phyloP scores from a whole-genome alignment of 2,113 vertebrate genomes.

The Cebus imitator region DNA sequence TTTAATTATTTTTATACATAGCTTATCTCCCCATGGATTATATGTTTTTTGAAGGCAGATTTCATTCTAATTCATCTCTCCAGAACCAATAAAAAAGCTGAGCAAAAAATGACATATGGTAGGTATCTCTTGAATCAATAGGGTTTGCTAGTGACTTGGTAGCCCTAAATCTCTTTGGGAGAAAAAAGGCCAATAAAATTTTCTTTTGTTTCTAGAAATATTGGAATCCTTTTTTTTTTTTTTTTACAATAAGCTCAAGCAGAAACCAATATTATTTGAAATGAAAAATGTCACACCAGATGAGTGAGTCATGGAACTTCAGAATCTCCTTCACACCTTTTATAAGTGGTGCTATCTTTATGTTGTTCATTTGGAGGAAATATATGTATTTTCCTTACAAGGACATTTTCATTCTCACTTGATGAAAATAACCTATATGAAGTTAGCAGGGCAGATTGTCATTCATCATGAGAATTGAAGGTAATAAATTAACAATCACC shows the following conservation, averaged over 20 bases:
- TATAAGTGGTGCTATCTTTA: not conserved
- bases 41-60: not conserved
- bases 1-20: not conserved
- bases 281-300: constrained; percentile 49
- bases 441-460: not conserved
- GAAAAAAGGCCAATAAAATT: not conserved
- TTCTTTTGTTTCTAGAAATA: constrained; percentile 51
- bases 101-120: not conserved
- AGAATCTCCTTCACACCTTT: constrained; percentile 42
- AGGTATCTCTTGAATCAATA: not conserved
- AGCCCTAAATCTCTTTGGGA: not conserved
- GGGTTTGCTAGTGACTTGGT: not conserved
- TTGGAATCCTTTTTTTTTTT: not conserved
- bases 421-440: not conserved
- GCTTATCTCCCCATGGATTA: not conserved
- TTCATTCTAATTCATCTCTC: not conserved
- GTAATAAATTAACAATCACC: constrained; percentile 30
- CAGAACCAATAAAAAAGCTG: not conserved
- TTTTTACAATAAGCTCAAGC: constrained; percentile 38
- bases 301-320: not conserved
- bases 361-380: constrained; percentile 11
- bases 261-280: constrained; percentile 50
- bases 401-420: not conserved
- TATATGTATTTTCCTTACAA: constrained; percentile 9
- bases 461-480: not conserved